Base-by-base conservation (phyloP, 1,140 invertebrate genomes). In the Leptopilina boulardi region DNA sequence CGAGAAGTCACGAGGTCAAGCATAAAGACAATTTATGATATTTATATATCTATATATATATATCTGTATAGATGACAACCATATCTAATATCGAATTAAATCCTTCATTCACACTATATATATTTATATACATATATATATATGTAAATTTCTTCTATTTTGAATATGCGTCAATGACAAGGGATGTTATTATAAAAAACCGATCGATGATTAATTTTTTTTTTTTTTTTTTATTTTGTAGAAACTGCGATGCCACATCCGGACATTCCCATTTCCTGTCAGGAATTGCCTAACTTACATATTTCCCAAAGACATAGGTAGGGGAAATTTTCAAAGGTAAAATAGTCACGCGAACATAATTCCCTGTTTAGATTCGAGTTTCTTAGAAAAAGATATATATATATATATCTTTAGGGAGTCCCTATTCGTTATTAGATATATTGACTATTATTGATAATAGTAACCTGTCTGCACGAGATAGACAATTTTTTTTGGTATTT, bases 301-400 rank as follows among this genome's bases (percentile, higher is more conserved):
- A 23, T 59, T 59, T 23, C 19, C 19, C 19, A 13, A 59, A 21
- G 54, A 59, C 19, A 26, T 59, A 15, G 54, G n/a, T n/a, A n/a
- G 18, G 54, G 54, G 47, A 51, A 59, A 59, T 59, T 59, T 59
- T 59, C 21, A 23, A 59, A 59, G 21, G 54, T 26, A 59, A 1
- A 59, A 59, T 21, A 30, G 59, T 66, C 59, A 66, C 59, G 59
- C 59, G 26, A 66, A 30, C 59, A 26, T 66, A 30, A 66, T 66
- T 66, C 21, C 23, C 13, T 66, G 56, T 30, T 51, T 51, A 66
- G 56, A 30, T 13, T 15, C 3, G 26, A 66, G 13, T n/a, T 66
- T 66, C 59, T 66, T 5, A 26, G 59, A 54, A 66, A n/a, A n/a
- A 5, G 54, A 21, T 59, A n/a, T n/a, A n/a, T n/a, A n/a, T n/a